Base-by-base conservation (phyloP, 2,797 vertebrate species). In the Gallinago stenura region DNA sequence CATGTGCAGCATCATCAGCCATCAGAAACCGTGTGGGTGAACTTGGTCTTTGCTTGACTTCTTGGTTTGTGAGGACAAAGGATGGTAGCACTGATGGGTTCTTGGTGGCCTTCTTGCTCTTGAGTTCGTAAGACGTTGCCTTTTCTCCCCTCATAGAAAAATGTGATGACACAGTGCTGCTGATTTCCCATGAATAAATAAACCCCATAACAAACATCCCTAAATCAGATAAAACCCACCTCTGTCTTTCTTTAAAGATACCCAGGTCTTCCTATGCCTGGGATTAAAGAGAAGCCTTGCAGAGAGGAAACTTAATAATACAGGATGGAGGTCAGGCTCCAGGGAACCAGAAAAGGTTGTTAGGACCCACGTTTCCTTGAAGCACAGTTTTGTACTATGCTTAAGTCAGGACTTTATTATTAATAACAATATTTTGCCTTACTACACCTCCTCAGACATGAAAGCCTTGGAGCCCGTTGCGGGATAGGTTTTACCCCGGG, bases 101-200 rank as follows among this genome's bases (percentile, higher is more conserved):
- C 39, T 12, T 35, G 45, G 45, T 46, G 53, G 41, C 26, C 22
- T 10, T 8, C 64, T 65, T 71, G 65, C 41, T 54, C 64, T 45
- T 15, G 53, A 37, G 58, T 37, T 71, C 50, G 3, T 45, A 33
- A 50, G 9, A 7, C 1, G 0, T 37, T 39, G 48, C 66, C 19
- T 61, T n/a, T 22, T 45, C 22, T 61, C 12, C 57, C 24, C 46
- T 54, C 24, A 3, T 13, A 15, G 48, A 30, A 72, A 65, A 43
- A 60, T 7, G 46, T 22, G n/a, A 24, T 26, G 30, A 16, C 13
- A n/a, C 9, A 8, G 30, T 0, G 0, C 33, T 62, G 43, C 78
- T 78, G 43, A 50, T 56, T 39, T 61, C 50, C 83, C 9, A 2
- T 37, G n/a, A 64, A 70, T 70, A 76, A 84, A 65, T 83, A 50